Conservation (phyloP, 2,888 invertebrate species). For the Cylloceria caligata region DNA sequence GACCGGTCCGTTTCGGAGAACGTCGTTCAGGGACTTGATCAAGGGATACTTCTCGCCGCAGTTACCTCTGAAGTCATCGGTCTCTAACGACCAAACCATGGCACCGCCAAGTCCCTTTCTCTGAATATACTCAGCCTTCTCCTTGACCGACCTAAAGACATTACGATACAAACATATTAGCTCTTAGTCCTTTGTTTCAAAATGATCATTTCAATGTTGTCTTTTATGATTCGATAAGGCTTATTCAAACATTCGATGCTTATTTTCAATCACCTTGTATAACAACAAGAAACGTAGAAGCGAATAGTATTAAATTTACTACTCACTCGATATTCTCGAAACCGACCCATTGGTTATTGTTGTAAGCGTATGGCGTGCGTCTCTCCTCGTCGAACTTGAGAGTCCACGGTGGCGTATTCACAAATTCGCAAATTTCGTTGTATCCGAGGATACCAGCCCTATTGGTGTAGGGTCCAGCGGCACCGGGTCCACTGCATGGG, state of each 20-base stretch:
- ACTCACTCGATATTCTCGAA: constrained; percentile 78
- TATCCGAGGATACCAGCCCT: constrained; percentile 89
- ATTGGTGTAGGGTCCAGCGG: constrained; percentile 88
- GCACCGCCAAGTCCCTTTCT: constrained; percentile 86
- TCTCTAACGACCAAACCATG: constrained; percentile 93
- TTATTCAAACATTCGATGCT: no score
- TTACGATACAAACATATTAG: neutral
- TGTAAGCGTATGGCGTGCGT: constrained; percentile 84
- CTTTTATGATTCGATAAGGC: neutral
- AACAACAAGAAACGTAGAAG: no score
- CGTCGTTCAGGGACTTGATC: constrained; percentile 86
- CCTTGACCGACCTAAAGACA: constrained; percentile 83
- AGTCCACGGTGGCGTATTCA: constrained; percentile 77
- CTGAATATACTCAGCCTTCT: constrained; percentile 80
- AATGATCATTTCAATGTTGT: neutral
- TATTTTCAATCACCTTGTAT: no score
- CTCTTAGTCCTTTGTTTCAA: neutral
- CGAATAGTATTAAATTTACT: no score
- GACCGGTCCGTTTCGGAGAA: constrained; percentile 70
- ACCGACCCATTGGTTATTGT: constrained; percentile 76
- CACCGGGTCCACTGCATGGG: constrained; percentile 86
- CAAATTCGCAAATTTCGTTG: constrained; percentile 86
- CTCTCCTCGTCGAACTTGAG: constrained; percentile 82
- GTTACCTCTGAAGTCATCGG: constrained; percentile 89
- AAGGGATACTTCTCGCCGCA: constrained; percentile 88